Evolutionary conservation across 2,888 invertebrate genomes (phyloP), one percentile per base, ranked within the genome.

Genomic region (Subacronicta megacephala): DNA sequence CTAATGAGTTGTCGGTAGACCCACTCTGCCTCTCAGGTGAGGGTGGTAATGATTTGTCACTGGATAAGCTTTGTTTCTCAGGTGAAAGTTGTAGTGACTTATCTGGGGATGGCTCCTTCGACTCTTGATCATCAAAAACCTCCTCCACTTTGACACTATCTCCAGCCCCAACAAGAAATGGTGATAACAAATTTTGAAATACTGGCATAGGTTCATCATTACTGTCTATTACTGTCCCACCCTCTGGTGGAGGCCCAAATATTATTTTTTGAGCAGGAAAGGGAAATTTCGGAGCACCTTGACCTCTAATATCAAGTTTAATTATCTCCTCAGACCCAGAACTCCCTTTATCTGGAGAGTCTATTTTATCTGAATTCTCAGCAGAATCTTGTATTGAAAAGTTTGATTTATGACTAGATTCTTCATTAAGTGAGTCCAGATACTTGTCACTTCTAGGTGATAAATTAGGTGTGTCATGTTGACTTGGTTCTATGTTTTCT

Each of bases 261-360:
- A 94, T 90, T 43, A 94, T 93, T 83, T 92, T 90, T 13, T 88
- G 84, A 58, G 89, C 70, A 23, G 88, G 84, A 55, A 92, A 77
- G 3, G 87, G 74, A 62, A 87, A 88, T 72, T 89, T 93, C 7
- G 89, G 90, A 23, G 79, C 87, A 29, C 85, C 91, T 65, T 89
- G 86, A 1, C 94, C 94, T 80, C 94, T 82, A 33, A 94, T 94
- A 75, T 94, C 94, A 55, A 94, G 65, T 61, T 93, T 94, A 46
- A 94, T 94, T 7, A 94, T 90, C 69, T 94, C 94, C 62, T 94
- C 94, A 29, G 94, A 94, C 0, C 82, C 88, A 42, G 92, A 90
- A 70, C 86, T 89, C 7, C 71, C 66, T 68, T 81, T 86, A 7
- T 81, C 80, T 0, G 73, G 67, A 2, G 82, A 85, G 43, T 82